Percentiles rank a stretch among this genome's conserved stretches.
These are phyloP conservation scores for Hirtodrosophila cameraria DNA, from an alignment of 2,888 invertebrate species.

Conservation along the genomic window DNA sequence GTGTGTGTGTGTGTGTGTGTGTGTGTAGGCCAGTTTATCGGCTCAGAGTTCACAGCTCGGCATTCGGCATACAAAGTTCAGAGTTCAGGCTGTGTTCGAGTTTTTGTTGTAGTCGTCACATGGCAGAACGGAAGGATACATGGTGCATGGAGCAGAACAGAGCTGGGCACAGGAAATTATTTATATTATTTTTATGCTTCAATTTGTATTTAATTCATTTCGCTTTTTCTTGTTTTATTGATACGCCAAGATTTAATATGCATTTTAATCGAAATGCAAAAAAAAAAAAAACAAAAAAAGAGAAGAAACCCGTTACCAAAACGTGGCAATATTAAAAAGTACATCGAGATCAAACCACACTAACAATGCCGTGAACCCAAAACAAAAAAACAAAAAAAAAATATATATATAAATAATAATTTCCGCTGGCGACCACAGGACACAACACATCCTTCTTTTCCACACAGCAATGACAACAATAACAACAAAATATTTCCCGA, in stretches of 20 bases:
- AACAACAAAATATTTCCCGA: conserved; percentile 36
- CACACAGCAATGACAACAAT: conserved; percentile 23
- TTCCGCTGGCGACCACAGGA: conserved; percentile 69
- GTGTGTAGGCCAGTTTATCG: conserved; percentile 14
- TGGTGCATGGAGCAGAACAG: conserved; percentile 41
- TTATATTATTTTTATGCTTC: conserved; percentile 72
- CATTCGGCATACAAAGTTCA: not conserved
- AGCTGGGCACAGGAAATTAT: conserved; percentile 71
- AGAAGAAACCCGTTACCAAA: conserved; percentile 23
- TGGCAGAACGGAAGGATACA: conserved; percentile 65
- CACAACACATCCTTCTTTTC: conserved; percentile 52
- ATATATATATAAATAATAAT: conserved; percentile 79
- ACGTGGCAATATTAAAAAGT: conserved; percentile 46
- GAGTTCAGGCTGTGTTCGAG: conserved; percentile 12
- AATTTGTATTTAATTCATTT: conserved; percentile 32
- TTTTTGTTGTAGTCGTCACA: conserved; percentile 47
- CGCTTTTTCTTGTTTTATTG: conserved; percentile 15
- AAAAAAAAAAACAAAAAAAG: conserved; percentile 27
- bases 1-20: conserved; percentile 1
- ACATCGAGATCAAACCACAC: conserved; percentile 30
- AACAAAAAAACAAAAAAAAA: too few relatives aligned
- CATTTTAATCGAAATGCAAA: conserved; percentile 70
- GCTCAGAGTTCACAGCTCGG: not conserved
- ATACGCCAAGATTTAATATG: conserved; percentile 68
- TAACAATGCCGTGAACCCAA: conserved; percentile 41